Base-by-base conservation (phyloP, 2,888 invertebrate species). In the Stenoptilia bipunctidactyla region DNA sequence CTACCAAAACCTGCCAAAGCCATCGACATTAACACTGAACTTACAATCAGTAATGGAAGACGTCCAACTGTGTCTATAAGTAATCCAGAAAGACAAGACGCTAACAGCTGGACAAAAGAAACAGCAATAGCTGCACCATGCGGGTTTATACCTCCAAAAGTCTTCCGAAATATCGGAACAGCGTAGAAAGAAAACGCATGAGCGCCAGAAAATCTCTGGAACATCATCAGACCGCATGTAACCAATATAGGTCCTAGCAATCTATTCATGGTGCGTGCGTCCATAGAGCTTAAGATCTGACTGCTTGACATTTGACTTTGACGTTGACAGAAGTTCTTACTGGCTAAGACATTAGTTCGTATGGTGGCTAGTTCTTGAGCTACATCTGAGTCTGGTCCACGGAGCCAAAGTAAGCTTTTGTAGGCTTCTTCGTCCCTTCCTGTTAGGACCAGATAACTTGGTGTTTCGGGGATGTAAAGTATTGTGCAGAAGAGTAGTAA, bases 21-120 rank as follows among this genome's bases (percentile, higher is more conserved):
- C 77, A 93, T 87, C 0, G 93, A 91, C 92, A 94, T 94, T 51
- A 93, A 85, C 15, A 93, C 89, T 47, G 92, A 92, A 61, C 94
- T 93, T 38, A 93, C 92, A 47, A 94, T 90, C 45, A 96, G 80
- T 40, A 96, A 82, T 1, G 96, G 93, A 38, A 93, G 80, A 47
- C 96, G 85, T 9, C 96, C 96, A 14, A 92, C 92, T 12, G 91
- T 91, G 67, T 96, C 96, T 56, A 96, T 94, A 39, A 96, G 75
- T 48, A 93, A 79, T 2, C 91, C 93, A 27, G 94, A 93, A 25
- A 93, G 74, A 52, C 94, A 85, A 0, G 96, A 93, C 1, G 93
- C 93, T n/a, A 94, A 70, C 1, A 96, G 84, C 62, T 95, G 94
- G 1, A 94, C 94, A 39, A 91, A 89, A 5, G 92, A 94, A 4